phyloP scores from a whole-genome alignment of 2,888 invertebrate species.

The Xanthostigma xanthostigma region DNA sequence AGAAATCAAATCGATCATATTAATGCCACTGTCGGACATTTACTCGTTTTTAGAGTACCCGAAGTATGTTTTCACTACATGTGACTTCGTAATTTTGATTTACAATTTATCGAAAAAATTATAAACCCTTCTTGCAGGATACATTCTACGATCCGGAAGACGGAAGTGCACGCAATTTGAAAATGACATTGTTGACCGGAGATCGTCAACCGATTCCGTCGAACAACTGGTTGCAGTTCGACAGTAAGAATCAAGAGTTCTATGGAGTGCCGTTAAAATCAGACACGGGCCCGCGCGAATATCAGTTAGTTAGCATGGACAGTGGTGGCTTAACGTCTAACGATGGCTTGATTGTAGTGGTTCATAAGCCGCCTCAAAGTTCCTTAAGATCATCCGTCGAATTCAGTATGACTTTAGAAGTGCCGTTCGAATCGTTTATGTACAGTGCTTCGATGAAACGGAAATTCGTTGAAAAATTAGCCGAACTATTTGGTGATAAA shows the following conservation, averaged over 20 bases:
- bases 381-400: constrained; percentile 50
- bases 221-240: constrained; percentile 78
- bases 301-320: constrained; percentile 63
- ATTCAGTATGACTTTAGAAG: constrained; percentile 66
- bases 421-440: constrained; percentile 49
- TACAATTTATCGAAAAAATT: neutral
- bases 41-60: constrained; percentile 69
- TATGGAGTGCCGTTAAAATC: constrained; percentile 64
- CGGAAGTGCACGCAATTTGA: constrained; percentile 55
- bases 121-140: constrained; percentile 36
- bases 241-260: constrained; percentile 75
- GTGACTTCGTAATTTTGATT: neutral
- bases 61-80: constrained; percentile 34
- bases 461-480: constrained; percentile 65
- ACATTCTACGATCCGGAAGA: constrained; percentile 85
- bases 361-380: constrained; percentile 44
- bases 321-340: constrained; percentile 57
- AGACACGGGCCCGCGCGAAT: constrained; percentile 61
- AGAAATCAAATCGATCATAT: constrained; percentile 76
- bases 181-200: constrained; percentile 55
- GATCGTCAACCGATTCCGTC: constrained; percentile 50
- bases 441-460: constrained; percentile 58
- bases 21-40: constrained; percentile 66
- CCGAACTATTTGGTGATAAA: constrained; percentile 59
- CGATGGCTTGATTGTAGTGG: constrained; percentile 66